Evolutionary conservation across 2,888 invertebrate species (phyloP), one percentile per base, ranked within the genome.

Genomic region (Rotaria socialis): DNA sequence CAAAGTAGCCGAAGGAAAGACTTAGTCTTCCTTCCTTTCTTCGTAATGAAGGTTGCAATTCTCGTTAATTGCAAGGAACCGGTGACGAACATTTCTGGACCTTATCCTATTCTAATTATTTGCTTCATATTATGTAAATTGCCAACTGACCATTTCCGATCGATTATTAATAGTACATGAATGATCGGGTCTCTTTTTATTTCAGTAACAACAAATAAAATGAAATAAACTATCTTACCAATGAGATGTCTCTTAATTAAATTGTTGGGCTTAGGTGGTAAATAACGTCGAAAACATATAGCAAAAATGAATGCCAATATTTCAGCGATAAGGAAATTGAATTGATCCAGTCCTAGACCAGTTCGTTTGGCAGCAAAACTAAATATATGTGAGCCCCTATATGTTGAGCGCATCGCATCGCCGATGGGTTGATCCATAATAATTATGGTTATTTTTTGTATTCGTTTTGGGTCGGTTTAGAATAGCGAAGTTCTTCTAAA

Each of bases 251-350:
- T 35, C 55, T 67, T 86, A 0, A 86, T 41, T 14, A 85, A 24
- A 35, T 86, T 86, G 56, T 56, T 75, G 22, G 86, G 86, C 52
- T 85, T 85, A 75, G 86, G 86, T 52, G 85, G 85, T 19, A 86
- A 41, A 85, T 86, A 85, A 24, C 74, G 50, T 22, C 86, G 86
- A 52, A 86, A 86, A 19, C 74, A 75, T 24, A 86, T n/a, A 11
- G 85, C 86, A 41, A 58, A 41, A 24, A 85, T 84, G 0, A 86
- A 27, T 50, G 86, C 86, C 14, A 85, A 84, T 27, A 85, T 22
- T 85, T 86, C 75, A 11, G 86, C 75, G 19, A 86, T 22, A 6
- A 86, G n/a, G 80, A 86, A 86, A 60, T 86, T 86, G 27, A 86
- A 84, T 84, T 85, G 86, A 75, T 86, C 86, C 27, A 86, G 14